Base-by-base conservation (phyloP, 2,797 vertebrate species). In the Leptodactylus fallax region DNA sequence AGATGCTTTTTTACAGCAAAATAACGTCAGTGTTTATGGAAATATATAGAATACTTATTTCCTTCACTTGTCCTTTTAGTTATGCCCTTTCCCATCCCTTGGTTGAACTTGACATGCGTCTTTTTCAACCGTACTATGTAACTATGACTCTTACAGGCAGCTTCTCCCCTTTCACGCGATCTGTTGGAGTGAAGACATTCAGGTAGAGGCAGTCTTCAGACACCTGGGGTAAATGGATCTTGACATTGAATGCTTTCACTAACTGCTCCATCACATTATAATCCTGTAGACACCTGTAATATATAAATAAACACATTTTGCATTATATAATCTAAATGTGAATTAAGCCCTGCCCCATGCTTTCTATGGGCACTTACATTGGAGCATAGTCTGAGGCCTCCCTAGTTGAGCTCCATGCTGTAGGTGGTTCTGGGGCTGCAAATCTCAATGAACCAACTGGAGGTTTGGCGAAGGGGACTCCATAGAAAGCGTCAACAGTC, bases 391-490 rank as follows among this genome's bases (percentile, higher is more conserved):
- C 92, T 0, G 95, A 96, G 82, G 95, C 94, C 3, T 97, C 93
- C 92, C 93, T 92, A 79, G 95, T 84, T 80, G 88, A 95, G 10
- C 91, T 90, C 97, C 97, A 98, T 69, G 95, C 92, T 67, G 95
- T 91, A 0, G 93, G 90, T 3, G 94, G 94, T 89, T 95, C 92
- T 0, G 97, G 96, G 1, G 93, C 85, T 0, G 94, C 91, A 89
- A 98, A 93, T 80, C 96, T 94, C 83, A 97, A 92, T 6, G 93
- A 87, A 55, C 96, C 97, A 65, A 97, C 78, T 0, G 96, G 97
- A 4, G 97, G 92, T 53, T 91, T 94, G 6, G 97, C 96, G 79
- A 96, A 98, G 16, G 97, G 97, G 81, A 98, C 90, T 13, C 96
- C 96, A 17, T 97, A 93, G 91, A 88, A 88, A 25, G 23, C 63